These are phyloP conservation scores for Barnardius zonarius DNA, from an alignment of 2,113 vertebrate species.

Conservation along the genomic window DNA sequence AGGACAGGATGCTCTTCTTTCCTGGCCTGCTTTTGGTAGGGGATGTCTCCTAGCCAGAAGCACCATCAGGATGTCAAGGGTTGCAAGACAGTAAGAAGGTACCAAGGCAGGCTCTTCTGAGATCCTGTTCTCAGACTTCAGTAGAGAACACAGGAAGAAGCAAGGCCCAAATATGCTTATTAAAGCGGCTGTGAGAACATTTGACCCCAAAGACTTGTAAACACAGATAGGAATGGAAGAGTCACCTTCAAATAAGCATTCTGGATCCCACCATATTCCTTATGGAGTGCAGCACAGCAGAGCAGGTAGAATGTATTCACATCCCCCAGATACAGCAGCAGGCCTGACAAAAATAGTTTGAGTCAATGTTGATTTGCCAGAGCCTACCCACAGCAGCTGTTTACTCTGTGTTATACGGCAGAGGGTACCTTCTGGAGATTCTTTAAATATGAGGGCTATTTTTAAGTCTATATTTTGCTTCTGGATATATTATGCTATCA, in stretches of 20 bases:
- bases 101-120: background rate
- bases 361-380: constrained; percentile 53
- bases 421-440: background rate
- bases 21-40: background rate
- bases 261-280: background rate
- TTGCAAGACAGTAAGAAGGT: background rate
- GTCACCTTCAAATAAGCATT: constrained; percentile 23
- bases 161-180: background rate
- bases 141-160: background rate
- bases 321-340: constrained; percentile 39
- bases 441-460: background rate
- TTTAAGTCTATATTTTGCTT: constrained; percentile 3
- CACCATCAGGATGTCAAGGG: background rate
- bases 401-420: background rate
- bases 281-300: background rate
- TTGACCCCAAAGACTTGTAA: background rate
- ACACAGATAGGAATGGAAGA: background rate
- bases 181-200: background rate
- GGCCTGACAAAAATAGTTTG: constrained; percentile 50
- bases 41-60: background rate
- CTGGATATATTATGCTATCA: background rate
- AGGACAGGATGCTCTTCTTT: background rate
- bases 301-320: constrained; percentile 32
- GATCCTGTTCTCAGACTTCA: background rate
- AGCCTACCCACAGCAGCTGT: constrained; percentile 51